Evolutionary conservation across 2,797 vertebrate species (phyloP).

Genomic region (Tapera naevia): DNA sequence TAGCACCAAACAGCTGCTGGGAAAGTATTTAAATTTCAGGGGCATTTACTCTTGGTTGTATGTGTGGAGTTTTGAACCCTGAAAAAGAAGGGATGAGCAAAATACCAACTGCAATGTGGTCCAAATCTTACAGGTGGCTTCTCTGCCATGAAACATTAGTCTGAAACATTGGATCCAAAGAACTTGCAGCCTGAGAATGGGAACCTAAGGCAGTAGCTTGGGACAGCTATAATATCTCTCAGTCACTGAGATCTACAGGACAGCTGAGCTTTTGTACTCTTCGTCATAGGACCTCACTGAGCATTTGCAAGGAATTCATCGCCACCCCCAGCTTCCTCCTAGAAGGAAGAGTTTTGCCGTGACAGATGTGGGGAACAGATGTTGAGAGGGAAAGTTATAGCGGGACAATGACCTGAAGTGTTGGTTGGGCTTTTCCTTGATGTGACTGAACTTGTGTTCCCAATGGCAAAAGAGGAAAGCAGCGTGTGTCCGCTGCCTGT

Average conservation of each 20-base stretch:
- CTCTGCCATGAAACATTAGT: background rate
- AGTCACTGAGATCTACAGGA: background rate
- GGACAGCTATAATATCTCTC: background rate
- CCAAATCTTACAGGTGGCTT: background rate
- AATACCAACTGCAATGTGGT: background rate
- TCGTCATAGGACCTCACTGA: background rate
- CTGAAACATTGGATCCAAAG: background rate
- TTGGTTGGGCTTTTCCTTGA: background rate
- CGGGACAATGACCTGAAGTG: slow-evolving; percentile 12
- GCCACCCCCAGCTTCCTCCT: slow-evolving; percentile 51
- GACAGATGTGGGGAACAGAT: slow-evolving; percentile 60
- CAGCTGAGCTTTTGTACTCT: background rate
- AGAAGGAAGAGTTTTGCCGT: slow-evolving; percentile 13
- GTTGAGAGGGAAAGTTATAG: slow-evolving; percentile 36
- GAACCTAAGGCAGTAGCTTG: background rate
- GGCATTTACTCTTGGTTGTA: background rate
- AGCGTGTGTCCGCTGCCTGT: background rate
- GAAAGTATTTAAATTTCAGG: background rate
- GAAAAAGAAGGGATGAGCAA: background rate
- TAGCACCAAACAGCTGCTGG: slow-evolving; percentile 31
- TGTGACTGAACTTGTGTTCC: background rate
- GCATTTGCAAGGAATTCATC: slow-evolving; percentile 20
- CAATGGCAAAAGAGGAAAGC: accelerated
- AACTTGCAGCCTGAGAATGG: background rate
- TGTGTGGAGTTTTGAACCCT: background rate